Percentiles rank a stretch among this genome's conserved stretches.
These are phyloP conservation scores for Galerucella nymphaeae DNA, from an alignment of 2,888 invertebrate genomes.

Conservation along the genomic window DNA sequence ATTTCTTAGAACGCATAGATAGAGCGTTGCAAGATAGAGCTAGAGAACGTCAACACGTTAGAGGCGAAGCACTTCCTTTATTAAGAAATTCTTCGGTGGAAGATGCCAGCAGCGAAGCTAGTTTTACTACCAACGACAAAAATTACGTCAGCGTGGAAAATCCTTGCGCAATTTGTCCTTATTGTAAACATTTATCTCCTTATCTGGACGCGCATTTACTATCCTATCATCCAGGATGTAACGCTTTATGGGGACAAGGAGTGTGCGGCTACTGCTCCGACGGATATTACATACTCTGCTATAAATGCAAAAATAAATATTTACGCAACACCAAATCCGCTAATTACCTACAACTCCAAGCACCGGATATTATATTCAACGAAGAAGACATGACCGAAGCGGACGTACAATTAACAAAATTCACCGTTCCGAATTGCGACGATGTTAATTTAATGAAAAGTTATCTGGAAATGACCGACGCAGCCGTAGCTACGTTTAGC, in stretches of 20 bases:
- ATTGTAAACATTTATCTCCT: constrained; percentile 64
- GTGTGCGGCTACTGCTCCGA: constrained; percentile 65
- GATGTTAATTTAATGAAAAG: constrained; percentile 57
- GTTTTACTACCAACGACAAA: constrained; percentile 25
- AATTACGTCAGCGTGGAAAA: constrained; percentile 48
- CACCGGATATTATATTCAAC: constrained; percentile 64
- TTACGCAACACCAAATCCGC: constrained; percentile 45
- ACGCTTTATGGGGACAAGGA: constrained; percentile 64
- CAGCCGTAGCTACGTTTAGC: constrained; percentile 60
- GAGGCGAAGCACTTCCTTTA: constrained; percentile 64
- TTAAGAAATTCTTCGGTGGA: constrained; percentile 48
- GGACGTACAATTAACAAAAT: constrained; percentile 56
- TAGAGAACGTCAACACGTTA: constrained; percentile 63
- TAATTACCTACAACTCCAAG: constrained; percentile 52
- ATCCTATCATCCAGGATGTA: constrained; percentile 69
- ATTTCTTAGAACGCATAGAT: constrained; percentile 46
- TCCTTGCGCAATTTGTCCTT: constrained; percentile 53
- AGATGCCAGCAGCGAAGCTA: constrained; percentile 33
- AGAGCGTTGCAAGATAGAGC: constrained; percentile 53
- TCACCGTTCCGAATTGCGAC: constrained; percentile 55
- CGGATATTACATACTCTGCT: constrained; percentile 67
- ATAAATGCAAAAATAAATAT: constrained; percentile 67
- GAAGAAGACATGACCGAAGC: constrained; percentile 60
- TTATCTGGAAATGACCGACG: constrained; percentile 62
- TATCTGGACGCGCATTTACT: constrained; percentile 66